These are phyloP conservation scores for Caranx ignobilis DNA, from an alignment of 2,113 vertebrate genomes.

Conservation along the genomic window DNA sequence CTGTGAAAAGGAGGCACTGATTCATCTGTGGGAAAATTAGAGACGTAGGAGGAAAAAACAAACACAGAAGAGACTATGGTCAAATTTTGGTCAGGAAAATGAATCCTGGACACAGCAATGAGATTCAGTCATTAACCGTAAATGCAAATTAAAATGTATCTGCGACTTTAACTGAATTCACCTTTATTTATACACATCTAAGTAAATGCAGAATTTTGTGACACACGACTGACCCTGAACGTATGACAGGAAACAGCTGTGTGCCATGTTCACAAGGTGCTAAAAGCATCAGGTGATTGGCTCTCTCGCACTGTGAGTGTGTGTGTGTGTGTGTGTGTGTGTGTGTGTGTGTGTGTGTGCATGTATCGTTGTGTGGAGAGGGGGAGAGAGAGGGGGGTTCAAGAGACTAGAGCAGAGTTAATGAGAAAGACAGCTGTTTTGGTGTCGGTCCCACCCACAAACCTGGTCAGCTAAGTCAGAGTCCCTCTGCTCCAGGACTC, in stretches of 20 bases:
- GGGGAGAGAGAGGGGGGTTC: neutral
- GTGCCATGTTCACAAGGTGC: slow-evolving; percentile 67
- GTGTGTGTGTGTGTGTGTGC: slow-evolving; percentile 5
- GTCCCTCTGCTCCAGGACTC: slow-evolving; percentile 44
- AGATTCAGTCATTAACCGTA: neutral
- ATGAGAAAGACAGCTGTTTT: slow-evolving; percentile 82
- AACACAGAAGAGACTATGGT: neutral
- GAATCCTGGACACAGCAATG: neutral
- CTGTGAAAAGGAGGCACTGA: neutral
- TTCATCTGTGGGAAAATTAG: slow-evolving; percentile 11
- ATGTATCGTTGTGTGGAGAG: neutral
- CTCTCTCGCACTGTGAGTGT: slow-evolving; percentile 44
- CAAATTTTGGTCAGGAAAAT: neutral
- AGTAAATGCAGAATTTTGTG: slow-evolving; percentile 9
- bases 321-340: slow-evolving; percentile 28
- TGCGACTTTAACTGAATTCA: neutral
- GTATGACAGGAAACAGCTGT: slow-evolving; percentile 80
- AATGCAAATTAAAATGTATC: neutral
- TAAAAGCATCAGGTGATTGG: slow-evolving; percentile 75
- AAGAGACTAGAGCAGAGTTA: slow-evolving; percentile 30
- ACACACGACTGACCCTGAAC: slow-evolving; percentile 13
- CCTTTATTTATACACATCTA: neutral
- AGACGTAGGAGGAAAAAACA: neutral
- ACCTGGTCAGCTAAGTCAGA: slow-evolving; percentile 61
- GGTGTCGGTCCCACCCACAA: slow-evolving; percentile 63